A percentile compares a stretch with the other conserved stretches of the same genome.
Conservation (phyloP, 2,888 invertebrate genomes). For the Drosophila meridionalis region DNA sequence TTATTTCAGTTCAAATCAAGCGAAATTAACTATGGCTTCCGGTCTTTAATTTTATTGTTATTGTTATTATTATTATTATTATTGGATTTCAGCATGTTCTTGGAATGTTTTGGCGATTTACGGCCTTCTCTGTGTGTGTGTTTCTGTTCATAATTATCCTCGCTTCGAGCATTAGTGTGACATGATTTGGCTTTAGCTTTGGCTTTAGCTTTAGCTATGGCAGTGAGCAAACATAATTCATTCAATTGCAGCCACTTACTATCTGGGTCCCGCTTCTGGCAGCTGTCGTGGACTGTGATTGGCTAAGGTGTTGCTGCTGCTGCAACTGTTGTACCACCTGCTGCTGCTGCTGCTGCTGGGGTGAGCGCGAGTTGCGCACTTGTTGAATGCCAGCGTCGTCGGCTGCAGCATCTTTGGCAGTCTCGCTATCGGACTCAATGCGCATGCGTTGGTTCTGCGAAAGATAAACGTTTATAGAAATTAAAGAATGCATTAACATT, state of each 20-base stretch:
- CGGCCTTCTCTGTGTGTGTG: neutral
- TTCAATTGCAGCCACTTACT: constrained; percentile 75
- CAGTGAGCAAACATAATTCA: constrained; percentile 44
- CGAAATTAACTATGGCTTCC: constrained; percentile 31
- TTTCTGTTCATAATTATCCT: neutral
- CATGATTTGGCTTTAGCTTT: constrained; percentile 14
- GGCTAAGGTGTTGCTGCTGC: constrained; percentile 56
- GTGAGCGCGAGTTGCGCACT: constrained; percentile 57
- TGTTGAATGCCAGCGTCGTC: constrained; percentile 52
- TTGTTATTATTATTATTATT: neutral
- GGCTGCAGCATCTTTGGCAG: constrained; percentile 73
- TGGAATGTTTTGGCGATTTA: constrained; percentile 16
- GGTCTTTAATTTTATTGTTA: constrained; percentile 25
- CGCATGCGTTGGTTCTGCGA: constrained; percentile 84
- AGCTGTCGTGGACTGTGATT: constrained; percentile 58
- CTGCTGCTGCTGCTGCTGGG: constrained; percentile 58
- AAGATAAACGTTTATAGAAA: constrained; percentile 14
- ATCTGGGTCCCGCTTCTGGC: constrained; percentile 65
- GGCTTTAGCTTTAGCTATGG: constrained; percentile 15
- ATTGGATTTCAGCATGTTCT: constrained; percentile 4
- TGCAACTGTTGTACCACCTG: constrained; percentile 40
- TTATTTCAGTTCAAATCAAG: constrained; percentile 32
- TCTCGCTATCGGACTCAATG: constrained; percentile 81
- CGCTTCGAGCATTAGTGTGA: constrained; percentile 16
- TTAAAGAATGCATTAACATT: neutral